These are phyloP conservation scores for Muricea muricata DNA, from an alignment of 92 coral and sea anemone genomes.

Conservation along the genomic window DNA sequence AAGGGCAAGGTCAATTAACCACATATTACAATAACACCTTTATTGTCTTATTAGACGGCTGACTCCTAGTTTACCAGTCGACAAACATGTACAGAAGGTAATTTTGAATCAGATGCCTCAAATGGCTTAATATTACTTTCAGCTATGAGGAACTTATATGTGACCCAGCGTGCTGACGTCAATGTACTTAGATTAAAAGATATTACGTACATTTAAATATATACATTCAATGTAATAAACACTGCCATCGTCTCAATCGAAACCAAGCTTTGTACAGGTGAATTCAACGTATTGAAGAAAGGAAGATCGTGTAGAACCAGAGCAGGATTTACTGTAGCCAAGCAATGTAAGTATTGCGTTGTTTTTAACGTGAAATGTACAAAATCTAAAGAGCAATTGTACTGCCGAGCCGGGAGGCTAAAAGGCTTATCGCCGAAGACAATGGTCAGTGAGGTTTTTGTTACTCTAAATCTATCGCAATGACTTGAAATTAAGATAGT, in stretches of 20 bases:
- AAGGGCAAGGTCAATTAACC: too few species aligned
- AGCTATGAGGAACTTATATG: neutral
- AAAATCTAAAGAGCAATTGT: neutral
- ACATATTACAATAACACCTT: too few species aligned
- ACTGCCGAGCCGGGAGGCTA: neutral
- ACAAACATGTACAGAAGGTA: too few species aligned
- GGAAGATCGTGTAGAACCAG: neutral
- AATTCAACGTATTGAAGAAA: neutral
- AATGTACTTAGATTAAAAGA: neutral
- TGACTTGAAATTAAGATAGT: neutral
- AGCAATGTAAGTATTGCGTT: neutral
- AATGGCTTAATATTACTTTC: too few species aligned
- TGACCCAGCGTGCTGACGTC: neutral
- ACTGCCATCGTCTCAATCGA: neutral
- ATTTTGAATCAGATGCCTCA: too few species aligned
- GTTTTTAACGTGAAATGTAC: neutral
- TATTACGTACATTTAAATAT: neutral
- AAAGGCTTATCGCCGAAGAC: too few species aligned
- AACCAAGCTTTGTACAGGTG: neutral
- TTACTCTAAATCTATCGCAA: neutral
- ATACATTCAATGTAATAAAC: neutral
- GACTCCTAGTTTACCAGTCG: too few species aligned
- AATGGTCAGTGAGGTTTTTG: neutral
- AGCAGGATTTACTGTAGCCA: neutral
- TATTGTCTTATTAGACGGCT: too few species aligned